Base-by-base conservation (phyloP, 2,888 invertebrate species). In the Stratiomys singularior region DNA sequence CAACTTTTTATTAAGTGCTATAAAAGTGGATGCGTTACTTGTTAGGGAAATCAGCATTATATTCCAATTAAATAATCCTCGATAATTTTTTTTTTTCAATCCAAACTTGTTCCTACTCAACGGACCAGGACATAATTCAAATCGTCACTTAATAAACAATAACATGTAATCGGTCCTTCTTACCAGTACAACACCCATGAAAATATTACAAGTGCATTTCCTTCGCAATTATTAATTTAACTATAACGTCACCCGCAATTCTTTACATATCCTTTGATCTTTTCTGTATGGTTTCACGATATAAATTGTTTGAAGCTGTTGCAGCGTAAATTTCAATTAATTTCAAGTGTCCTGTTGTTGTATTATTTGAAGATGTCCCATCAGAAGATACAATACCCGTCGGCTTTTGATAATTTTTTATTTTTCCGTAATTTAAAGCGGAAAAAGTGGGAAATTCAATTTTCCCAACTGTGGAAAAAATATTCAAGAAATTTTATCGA, bases 241-340 rank as follows among this genome's bases (percentile, higher is more conserved):
- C 18, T 4, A 18, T 4, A 52, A 52, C 52, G 52, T 44, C 52
- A 18, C 18, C 52, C 52, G 15, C 52, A 52, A n/a, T 18, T 52
- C 52, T 15, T 18, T 18, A 13, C 18, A 52, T 52, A 69, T 69
- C 69, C 69, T 69, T 69, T 69, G 69, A 69, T 69, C 69, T 69
- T 46, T 13, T 47, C 47, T 18, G 46, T 47, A 18, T 13, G 5
- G 9, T 66, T 27, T 23, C 47, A 47, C n/a, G 27, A 15, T 13
- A 27, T 44, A 46, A 25, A 69, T 47, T 69, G 37, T 74, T 25
- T 37, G 18, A 52, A 74, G 60, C 74, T 60, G 44, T 74, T 74
- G 58, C 37, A 60, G 74, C 60, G 60, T 74, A 60, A 74, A 74
- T 74, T 44, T 74, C 74, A 74, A 74, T 74, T 74, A 74, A 74